These are phyloP conservation scores for Thinocorus orbignyianus DNA, from an alignment of 2,113 vertebrate species.

Conservation along the genomic window DNA sequence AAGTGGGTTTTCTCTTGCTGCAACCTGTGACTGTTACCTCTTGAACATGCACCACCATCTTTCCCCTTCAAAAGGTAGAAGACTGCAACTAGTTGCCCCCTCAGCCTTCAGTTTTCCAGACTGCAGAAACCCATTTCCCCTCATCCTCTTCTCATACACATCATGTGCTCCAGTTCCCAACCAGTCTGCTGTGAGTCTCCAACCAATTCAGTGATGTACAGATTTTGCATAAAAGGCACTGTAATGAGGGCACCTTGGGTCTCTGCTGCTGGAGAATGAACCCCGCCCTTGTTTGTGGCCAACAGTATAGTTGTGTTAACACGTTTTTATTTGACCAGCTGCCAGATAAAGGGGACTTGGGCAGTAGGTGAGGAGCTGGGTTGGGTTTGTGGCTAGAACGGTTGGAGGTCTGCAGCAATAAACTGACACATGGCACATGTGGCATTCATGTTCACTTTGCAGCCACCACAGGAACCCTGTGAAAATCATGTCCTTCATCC, in stretches of 20 bases:
- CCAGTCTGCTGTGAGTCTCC: neutral
- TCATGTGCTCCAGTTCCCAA: neutral
- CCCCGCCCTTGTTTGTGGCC: neutral
- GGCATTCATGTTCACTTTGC: neutral
- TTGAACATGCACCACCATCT: neutral
- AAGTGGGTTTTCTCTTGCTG: neutral
- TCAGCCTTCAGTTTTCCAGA: neutral
- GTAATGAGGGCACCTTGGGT: neutral
- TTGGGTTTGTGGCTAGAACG: neutral
- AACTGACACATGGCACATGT: neutral
- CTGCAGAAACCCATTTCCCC: neutral
- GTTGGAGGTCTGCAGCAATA: rapidly evolving
- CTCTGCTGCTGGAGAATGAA: neutral
- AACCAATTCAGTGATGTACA: neutral
- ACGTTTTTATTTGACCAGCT: neutral
- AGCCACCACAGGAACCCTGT: neutral
- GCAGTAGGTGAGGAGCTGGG: neutral
- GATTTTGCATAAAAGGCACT: neutral
- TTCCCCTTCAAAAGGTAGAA: neutral
- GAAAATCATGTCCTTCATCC: neutral
- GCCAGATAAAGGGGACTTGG: rapidly evolving
- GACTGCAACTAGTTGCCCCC: neutral
- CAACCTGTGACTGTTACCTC: neutral
- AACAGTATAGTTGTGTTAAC: neutral
- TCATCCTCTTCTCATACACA: neutral